phyloP scores from a whole-genome alignment of 2,113 vertebrate species.

The Dipodomys ordii region DNA sequence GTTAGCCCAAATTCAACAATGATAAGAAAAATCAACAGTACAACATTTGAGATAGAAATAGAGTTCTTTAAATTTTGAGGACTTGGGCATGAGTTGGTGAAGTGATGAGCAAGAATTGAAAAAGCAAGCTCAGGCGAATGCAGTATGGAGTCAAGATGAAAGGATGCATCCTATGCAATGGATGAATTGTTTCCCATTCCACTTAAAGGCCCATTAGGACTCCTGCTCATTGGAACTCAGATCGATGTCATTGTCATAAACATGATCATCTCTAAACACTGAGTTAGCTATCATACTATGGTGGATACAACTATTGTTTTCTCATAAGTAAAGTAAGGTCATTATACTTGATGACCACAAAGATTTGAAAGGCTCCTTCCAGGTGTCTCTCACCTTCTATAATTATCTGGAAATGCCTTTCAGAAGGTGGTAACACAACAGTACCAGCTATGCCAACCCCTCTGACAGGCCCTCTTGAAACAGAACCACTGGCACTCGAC shows the following conservation, averaged over 20 bases:
- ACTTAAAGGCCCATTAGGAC: neutral
- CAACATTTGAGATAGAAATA: constrained; percentile 1
- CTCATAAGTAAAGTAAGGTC: neutral
- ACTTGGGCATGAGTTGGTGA: neutral
- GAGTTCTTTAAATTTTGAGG: neutral
- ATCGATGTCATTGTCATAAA: neutral
- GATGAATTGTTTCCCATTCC: neutral
- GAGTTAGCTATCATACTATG: neutral
- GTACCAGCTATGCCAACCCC: neutral
- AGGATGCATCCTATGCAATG: neutral
- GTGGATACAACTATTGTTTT: neutral
- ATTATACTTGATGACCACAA: neutral
- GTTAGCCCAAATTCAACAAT: constrained; percentile 17
- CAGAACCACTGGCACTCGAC: neutral
- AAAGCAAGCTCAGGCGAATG: neutral
- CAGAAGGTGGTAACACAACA: neutral
- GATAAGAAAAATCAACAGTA: neutral
- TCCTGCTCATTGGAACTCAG: neutral
- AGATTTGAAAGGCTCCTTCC: neutral
- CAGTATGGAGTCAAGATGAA: neutral
- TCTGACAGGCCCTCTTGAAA: neutral
- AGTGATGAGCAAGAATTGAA: neutral
- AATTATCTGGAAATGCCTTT: neutral
- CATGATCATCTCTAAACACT: neutral
- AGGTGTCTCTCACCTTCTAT: neutral